Conservation (phyloP, 2,888 invertebrate species). For the Pristionchus exspectatus region DNA sequence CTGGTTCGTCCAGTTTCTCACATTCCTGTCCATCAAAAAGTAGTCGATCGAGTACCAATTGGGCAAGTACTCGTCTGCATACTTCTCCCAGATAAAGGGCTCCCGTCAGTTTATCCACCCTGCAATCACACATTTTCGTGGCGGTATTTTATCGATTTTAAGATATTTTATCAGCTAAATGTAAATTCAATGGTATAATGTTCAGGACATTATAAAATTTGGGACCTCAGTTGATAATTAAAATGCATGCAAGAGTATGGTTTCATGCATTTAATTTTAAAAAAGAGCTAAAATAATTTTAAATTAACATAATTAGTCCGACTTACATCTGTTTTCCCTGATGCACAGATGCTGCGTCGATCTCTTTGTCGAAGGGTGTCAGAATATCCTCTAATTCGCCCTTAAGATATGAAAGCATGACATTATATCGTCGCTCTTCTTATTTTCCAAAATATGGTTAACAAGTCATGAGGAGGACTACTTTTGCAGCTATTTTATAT, state of each 20-base stretch:
- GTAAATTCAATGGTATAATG: too few relatives aligned
- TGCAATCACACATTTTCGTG: slow-evolving; percentile 59
- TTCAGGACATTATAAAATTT: too few relatives aligned
- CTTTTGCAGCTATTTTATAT: too few relatives aligned
- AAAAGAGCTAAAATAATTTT: too few relatives aligned
- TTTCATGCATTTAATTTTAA: too few relatives aligned
- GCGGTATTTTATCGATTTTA: not conserved
- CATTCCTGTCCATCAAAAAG: slow-evolving; percentile 75
- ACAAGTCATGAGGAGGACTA: too few relatives aligned
- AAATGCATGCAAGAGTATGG: not conserved
- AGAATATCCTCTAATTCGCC: slow-evolving; percentile 77
- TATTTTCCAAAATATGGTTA: too few relatives aligned
- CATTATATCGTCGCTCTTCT: too few relatives aligned
- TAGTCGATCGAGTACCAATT: slow-evolving; percentile 74
- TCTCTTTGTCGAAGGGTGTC: slow-evolving; percentile 76
- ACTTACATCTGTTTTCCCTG: slow-evolving; percentile 78
- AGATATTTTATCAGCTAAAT: too few relatives aligned
- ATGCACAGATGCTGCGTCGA: slow-evolving; percentile 78
- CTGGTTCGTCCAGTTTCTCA: slow-evolving; percentile 74
- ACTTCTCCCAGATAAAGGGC: slow-evolving; percentile 79
- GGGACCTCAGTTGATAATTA: too few relatives aligned
- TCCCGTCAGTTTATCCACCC: slow-evolving; percentile 79
- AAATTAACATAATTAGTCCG: too few relatives aligned
- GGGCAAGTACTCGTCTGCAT: slow-evolving; percentile 76
- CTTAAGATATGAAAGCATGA: slow-evolving; percentile 50